Percentiles rank a stretch among this genome's conserved stretches.
phyloP scores from a whole-genome alignment of 2,797 vertebrate genomes.

The Gorsachius magnificus region DNA sequence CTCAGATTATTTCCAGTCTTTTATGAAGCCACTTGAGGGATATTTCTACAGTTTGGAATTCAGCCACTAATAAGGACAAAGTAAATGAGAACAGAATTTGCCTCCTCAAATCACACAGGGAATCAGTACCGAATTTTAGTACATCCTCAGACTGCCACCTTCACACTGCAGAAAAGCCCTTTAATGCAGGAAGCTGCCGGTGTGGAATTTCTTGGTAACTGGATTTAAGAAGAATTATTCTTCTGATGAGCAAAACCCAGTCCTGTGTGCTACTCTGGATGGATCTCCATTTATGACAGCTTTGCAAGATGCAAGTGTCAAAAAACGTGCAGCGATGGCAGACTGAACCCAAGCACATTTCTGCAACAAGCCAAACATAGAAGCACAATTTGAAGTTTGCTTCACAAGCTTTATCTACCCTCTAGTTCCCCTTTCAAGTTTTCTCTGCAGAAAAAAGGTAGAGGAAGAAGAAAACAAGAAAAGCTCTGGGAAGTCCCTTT shows the following conservation, averaged over 20 bases:
- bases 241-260: background rate
- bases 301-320: background rate
- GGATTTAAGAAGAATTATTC: background rate
- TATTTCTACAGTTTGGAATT: background rate
- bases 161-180: background rate
- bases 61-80: conserved; percentile 30
- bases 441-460: background rate
- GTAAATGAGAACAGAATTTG: conserved; percentile 2
- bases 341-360: background rate
- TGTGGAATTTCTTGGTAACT: background rate
- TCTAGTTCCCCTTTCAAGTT: background rate
- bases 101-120: background rate
- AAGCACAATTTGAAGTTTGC: background rate
- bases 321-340: background rate
- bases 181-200: background rate
- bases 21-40: background rate
- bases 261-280: background rate
- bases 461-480: background rate
- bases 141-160: conserved; percentile 23
- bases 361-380: background rate
- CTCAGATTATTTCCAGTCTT: background rate
- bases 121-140: background rate
- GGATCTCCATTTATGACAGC: background rate
- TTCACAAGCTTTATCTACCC: background rate
- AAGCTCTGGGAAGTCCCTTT: background rate